Percentiles rank a stretch among this genome's conserved stretches.
Evolutionary conservation across 2,797 vertebrate genomes (phyloP).

Genomic region (Eutrigla gurnardus): DNA sequence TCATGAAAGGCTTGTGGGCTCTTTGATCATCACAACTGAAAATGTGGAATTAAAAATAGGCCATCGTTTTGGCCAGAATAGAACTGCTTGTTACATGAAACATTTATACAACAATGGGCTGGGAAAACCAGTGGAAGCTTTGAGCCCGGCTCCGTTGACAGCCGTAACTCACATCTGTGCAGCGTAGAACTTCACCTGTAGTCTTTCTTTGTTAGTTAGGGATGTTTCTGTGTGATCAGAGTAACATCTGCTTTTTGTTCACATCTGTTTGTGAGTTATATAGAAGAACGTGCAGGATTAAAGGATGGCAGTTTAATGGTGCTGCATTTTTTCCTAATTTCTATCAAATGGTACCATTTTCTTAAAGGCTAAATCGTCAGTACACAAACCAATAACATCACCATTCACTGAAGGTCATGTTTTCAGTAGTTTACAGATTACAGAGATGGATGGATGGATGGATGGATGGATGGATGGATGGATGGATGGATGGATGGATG

Average conservation of each 20-base stretch:
- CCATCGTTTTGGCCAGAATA: constrained; percentile 10
- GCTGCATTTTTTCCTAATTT: background rate
- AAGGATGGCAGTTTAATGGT: background rate
- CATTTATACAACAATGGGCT: constrained; percentile 6
- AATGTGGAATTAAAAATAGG: constrained; percentile 31
- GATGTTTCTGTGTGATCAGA: constrained; percentile 13
- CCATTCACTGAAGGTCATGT: background rate
- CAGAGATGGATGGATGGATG: background rate
- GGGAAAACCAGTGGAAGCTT: background rate
- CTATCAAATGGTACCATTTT: background rate
- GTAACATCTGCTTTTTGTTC: background rate
- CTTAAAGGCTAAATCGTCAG: background rate
- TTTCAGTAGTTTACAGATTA: background rate
- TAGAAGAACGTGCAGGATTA: background rate
- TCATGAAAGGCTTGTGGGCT: constrained; percentile 11
- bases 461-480: background rate
- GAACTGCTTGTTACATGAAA: constrained; percentile 20
- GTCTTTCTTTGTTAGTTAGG: constrained; percentile 1
- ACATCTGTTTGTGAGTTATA: background rate
- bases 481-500: too few relatives aligned
- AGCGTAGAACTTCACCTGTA: background rate
- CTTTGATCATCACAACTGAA: constrained; percentile 19
- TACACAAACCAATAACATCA: background rate
- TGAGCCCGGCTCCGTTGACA: background rate
- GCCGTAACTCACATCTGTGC: background rate